A percentile compares a stretch with the other conserved stretches of the same genome.
Evolutionary conservation across 1,140 invertebrate species (phyloP).

Genomic region (Hormaphis cornu): DNA sequence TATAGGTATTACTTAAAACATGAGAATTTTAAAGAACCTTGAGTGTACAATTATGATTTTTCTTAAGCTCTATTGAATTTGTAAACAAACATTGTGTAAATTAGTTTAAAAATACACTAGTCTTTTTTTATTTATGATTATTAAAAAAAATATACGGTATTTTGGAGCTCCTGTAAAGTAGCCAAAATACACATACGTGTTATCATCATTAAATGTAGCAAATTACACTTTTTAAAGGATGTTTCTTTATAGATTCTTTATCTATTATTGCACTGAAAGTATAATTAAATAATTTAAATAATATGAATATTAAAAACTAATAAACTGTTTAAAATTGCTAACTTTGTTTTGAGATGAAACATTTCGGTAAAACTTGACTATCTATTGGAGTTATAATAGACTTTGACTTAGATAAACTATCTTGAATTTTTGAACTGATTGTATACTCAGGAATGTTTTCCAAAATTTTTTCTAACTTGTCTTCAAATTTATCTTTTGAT

Average conservation of each 20-base stretch:
- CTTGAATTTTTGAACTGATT: conserved; percentile 2
- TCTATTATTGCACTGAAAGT: too few relatives aligned
- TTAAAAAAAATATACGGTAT: too few relatives aligned
- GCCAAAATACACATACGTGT: too few relatives aligned
- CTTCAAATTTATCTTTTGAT: conserved; percentile 24
- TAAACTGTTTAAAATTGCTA: not conserved
- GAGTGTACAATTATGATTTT: not conserved
- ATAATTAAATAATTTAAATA: too few relatives aligned
- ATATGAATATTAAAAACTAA: not conserved
- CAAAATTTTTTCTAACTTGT: conserved; percentile 20
- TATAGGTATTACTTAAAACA: not conserved
- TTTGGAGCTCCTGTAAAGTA: too few relatives aligned
- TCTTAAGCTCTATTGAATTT: too few relatives aligned
- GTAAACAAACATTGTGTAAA: too few relatives aligned
- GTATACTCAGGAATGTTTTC: conserved; percentile 16
- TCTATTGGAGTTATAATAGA: not conserved
- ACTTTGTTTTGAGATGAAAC: conserved; percentile 22
- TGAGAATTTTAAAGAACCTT: not conserved
- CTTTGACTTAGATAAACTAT: not conserved
- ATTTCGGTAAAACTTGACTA: not conserved
- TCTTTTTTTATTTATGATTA: too few relatives aligned
- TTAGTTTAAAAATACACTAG: too few relatives aligned
- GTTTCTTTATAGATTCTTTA: too few relatives aligned
- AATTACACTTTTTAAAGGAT: too few relatives aligned
- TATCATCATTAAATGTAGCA: too few relatives aligned